Evolutionary conservation across 1,140 invertebrate genomes (phyloP), one percentile per base, ranked within the genome.

Genomic region (Solen grandis): DNA sequence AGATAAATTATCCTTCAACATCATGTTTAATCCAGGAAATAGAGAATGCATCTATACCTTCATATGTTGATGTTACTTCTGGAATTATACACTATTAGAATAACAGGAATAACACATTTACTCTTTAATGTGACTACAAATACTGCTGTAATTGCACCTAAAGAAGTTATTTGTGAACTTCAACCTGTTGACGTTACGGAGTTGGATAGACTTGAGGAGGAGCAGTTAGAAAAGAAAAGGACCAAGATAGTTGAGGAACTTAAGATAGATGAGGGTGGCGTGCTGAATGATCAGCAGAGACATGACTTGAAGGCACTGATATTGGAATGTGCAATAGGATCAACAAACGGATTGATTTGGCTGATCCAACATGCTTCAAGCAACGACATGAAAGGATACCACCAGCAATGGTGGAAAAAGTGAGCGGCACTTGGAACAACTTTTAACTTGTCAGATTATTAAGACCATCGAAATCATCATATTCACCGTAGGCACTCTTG

Each of bases 111-210:
- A 19, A 66, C 8, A 22, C n/a, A 52, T 31, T 25, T 13, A 8
- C 13, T 73, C 0, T 25, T 27, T 2, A 74, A 81, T 33, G 22
- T 75, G 8, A 66, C 70, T 0, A 60, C 60, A n/a, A 35, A 41
- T 62, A 65, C 79, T 16, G 55, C 75, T 25, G 59, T 63, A 14
- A 50, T 75, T 5, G n/a, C 35, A 13, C 70, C 79, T 19, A 35
- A 65, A 46, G 33, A 33, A n/a, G 33, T 75, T 10, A n/a, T 81
- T 10, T 81, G 70, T 68, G 69, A 75, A 55, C 8, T 75, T 10
- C 63, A 82, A 31, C 73, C 63, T 52, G 79, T 74, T 16, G 35
- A 33, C 5, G 59, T 62, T 41, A 52, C 25, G 19, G 59, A n/a
- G 5, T 41, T 65, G 22, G 36, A 65, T 5, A 35, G 41, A n/a